These are phyloP conservation scores for Coenonympha glycerion DNA, from an alignment of 2,888 invertebrate genomes.

Conservation along the genomic window DNA sequence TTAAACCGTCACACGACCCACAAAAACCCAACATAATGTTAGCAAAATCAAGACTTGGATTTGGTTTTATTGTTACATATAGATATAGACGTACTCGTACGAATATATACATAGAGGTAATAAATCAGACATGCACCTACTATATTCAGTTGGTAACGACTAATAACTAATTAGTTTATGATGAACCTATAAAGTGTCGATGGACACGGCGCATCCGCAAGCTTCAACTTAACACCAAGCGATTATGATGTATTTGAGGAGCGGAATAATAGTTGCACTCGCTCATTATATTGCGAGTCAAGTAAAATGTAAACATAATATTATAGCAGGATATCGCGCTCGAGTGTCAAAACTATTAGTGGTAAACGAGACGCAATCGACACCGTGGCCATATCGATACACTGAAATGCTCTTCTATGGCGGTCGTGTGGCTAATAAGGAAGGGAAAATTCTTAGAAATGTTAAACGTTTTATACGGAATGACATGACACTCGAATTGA, in stretches of 20 bases:
- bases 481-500: not conserved
- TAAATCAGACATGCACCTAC: too few species aligned
- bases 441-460: constrained; percentile 3
- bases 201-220: not conserved
- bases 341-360: constrained; percentile 65
- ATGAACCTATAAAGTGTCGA: not conserved
- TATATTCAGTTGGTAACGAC: too few species aligned
- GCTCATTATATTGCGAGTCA: constrained; percentile 52
- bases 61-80: too few species aligned
- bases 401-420: constrained; percentile 22
- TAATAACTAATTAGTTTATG: too few species aligned
- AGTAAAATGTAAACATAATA: constrained; percentile 67
- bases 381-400: constrained; percentile 24
- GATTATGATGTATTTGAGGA: constrained; percentile 17
- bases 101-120: too few species aligned
- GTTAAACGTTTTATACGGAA: not conserved
- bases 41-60: too few species aligned
- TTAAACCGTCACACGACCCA: too few species aligned
- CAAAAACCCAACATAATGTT: too few species aligned
- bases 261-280: constrained; percentile 32
- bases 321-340: constrained; percentile 69
- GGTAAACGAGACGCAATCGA: constrained; percentile 43
- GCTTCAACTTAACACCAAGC: not conserved
- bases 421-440: constrained; percentile 10
- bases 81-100: too few species aligned